Conservation (phyloP, 1,140 invertebrate species). For the Penaeus chinensis region DNA sequence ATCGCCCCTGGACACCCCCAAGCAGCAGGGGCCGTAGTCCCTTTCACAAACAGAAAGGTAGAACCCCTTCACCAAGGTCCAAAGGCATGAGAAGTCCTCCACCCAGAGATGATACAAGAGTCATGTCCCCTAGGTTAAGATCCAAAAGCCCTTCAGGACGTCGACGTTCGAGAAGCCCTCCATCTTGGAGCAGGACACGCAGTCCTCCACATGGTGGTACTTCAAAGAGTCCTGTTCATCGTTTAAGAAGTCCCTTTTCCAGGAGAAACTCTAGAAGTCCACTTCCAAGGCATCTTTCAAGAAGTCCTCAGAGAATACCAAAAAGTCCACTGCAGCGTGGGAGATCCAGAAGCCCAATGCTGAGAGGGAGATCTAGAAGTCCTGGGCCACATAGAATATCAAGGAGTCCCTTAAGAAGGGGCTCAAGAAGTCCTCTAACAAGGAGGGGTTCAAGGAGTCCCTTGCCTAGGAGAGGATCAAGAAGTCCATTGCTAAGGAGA, state of each 20-base stretch:
- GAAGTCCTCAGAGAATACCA: conserved; percentile 19
- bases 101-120: not conserved
- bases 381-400: conserved; percentile 22
- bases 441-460: conserved; percentile 37
- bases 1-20: conserved; percentile 31
- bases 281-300: conserved; percentile 21
- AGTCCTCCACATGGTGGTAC: not conserved
- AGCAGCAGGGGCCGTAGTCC: conserved; percentile 17
- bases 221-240: not conserved
- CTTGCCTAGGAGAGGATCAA: conserved; percentile 4
- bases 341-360: conserved; percentile 40
- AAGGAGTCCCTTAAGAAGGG: conserved; percentile 38
- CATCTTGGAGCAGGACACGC: not conserved
- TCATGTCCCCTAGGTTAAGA: conserved; percentile 3
- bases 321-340: conserved; percentile 15
- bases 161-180: conserved; percentile 10
- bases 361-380: conserved; percentile 47
- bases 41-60: not conserved
- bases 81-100: not conserved
- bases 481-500: conserved; percentile 38
- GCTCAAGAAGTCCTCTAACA: conserved; percentile 25
- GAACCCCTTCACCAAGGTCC: not conserved
- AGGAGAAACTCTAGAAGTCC: conserved; percentile 40
- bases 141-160: conserved; percentile 30
- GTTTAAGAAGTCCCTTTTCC: conserved; percentile 25